Conservation (phyloP, 2,797 vertebrate genomes). For the Esox lucius region DNA sequence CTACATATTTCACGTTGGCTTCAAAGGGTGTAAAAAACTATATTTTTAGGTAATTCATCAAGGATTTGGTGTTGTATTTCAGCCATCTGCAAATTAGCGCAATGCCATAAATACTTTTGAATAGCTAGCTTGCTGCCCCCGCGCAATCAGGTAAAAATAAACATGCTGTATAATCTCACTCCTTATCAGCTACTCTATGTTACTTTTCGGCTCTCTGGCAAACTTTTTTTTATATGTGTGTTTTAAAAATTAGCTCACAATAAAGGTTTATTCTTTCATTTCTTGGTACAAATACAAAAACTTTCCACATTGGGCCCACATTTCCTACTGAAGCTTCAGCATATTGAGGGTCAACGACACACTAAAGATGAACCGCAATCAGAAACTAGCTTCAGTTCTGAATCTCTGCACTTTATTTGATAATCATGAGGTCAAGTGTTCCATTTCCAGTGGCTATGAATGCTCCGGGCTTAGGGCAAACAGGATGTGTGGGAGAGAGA, state of each 20-base stretch:
- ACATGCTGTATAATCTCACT: not conserved
- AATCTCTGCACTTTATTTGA: slow-evolving; percentile 30
- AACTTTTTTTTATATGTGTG: not conserved
- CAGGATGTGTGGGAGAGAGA: slow-evolving; percentile 10
- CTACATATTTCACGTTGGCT: not conserved
- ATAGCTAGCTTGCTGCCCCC: not conserved
- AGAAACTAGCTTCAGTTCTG: not conserved
- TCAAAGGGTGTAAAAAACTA: not conserved
- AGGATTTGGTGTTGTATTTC: not conserved
- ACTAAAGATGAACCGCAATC: not conserved
- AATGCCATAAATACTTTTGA: not conserved
- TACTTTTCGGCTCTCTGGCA: not conserved
- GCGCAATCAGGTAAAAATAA: not conserved
- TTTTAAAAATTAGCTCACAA: not conserved
- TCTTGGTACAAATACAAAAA: not conserved
- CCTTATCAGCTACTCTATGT: not conserved
- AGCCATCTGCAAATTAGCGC: not conserved
- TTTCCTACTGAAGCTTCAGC: not conserved
- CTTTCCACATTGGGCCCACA: no score
- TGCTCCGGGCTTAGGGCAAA: not conserved
- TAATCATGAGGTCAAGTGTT: slow-evolving; percentile 19
- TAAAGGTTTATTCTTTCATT: not conserved
- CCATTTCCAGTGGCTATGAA: slow-evolving; percentile 6
- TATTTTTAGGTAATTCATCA: not conserved
- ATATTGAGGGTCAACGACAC: not conserved